Percentiles rank a stretch among this genome's conserved stretches.
These are phyloP conservation scores for Papilio xuthus DNA, from an alignment of 1,140 invertebrate species.

Conservation along the genomic window DNA sequence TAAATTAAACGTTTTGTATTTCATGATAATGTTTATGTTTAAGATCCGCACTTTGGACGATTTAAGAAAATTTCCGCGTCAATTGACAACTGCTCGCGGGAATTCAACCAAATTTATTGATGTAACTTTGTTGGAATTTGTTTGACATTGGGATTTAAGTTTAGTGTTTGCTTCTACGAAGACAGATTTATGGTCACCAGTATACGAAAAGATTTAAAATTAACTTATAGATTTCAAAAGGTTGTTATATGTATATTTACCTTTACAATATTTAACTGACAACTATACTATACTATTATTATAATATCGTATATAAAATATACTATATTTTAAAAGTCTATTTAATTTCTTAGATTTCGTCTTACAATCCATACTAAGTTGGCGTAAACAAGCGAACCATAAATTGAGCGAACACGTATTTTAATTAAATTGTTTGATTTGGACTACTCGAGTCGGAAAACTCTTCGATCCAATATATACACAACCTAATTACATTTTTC, in stretches of 20 bases:
- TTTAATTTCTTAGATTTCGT: neutral
- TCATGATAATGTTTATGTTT: neutral
- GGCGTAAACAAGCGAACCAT: constrained; percentile 15
- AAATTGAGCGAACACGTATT: constrained; percentile 24
- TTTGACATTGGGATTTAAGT: constrained; percentile 16
- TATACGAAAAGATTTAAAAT: neutral
- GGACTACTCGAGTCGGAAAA: constrained; percentile 16
- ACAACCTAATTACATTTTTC: constrained; percentile 25
- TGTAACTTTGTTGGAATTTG: constrained; percentile 19
- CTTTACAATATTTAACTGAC: neutral
- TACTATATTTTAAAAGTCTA: neutral
- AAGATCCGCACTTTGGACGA: neutral
- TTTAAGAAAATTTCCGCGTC: constrained; percentile 18
- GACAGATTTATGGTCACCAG: constrained; percentile 5
- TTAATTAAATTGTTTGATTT: constrained; percentile 28
- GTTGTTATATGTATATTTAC: neutral
- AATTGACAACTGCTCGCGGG: constrained; percentile 13
- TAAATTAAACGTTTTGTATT: neutral
- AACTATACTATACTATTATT: too few relatives aligned
- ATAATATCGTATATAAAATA: neutral
- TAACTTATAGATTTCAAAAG: neutral
- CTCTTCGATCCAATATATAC: constrained; percentile 23
- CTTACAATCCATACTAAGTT: neutral
- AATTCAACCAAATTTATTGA: constrained; percentile 12
- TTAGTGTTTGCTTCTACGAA: constrained; percentile 11